These are phyloP conservation scores for Diglossa cyanea DNA, from an alignment of 2,797 vertebrate species.

Conservation along the genomic window DNA sequence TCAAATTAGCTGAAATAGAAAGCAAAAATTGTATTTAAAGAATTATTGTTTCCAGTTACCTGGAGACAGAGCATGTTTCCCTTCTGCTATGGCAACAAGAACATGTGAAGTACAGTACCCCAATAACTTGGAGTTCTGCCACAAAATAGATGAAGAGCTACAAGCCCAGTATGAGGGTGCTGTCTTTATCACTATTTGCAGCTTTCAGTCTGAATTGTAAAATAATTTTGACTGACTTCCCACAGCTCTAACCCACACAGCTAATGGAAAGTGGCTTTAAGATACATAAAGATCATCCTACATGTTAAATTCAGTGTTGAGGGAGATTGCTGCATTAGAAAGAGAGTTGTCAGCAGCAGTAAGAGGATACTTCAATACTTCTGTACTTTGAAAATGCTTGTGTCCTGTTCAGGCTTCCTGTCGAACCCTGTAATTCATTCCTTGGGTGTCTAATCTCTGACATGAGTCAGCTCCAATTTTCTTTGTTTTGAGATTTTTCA, in stretches of 20 bases:
- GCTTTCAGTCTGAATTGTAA: background rate
- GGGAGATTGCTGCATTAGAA: background rate
- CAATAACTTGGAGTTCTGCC: slow-evolving; percentile 68
- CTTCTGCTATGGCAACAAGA: slow-evolving; percentile 69
- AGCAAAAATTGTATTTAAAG: slow-evolving; percentile 62
- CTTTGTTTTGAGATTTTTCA: background rate
- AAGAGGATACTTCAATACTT: background rate
- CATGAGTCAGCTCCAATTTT: background rate
- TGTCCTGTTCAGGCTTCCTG: background rate
- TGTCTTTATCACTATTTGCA: background rate
- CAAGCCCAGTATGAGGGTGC: background rate
- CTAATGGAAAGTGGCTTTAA: background rate
- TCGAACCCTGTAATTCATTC: background rate
- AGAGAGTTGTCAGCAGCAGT: background rate
- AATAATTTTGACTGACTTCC: background rate
- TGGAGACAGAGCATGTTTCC: slow-evolving; percentile 65
- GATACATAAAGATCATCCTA: background rate
- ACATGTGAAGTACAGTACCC: slow-evolving; percentile 35
- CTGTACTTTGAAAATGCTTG: background rate
- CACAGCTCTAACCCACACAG: background rate
- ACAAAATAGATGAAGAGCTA: slow-evolving; percentile 42
- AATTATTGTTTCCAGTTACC: slow-evolving; percentile 65
- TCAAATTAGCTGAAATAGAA: slow-evolving; percentile 52
- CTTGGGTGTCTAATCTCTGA: background rate
- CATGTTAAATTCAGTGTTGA: background rate